Evolutionary conservation across 2,113 vertebrate species (phyloP).

Genomic region (Mandrillus leucophaeus): DNA sequence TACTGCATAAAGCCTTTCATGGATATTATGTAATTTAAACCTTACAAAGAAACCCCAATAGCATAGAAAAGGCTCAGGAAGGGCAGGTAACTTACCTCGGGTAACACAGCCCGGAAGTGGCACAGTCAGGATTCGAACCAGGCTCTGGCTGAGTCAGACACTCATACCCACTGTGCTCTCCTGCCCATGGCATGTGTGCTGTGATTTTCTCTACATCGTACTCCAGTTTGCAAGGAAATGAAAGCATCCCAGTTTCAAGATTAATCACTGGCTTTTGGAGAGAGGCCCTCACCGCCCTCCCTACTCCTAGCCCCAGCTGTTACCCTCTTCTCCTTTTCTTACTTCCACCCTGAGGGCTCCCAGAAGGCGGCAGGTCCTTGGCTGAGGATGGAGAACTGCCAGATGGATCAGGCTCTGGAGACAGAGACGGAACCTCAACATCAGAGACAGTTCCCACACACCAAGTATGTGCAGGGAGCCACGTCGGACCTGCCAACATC

Average conservation of each 20-base stretch:
- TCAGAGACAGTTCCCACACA: background rate
- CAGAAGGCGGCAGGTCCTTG: conserved; percentile 1
- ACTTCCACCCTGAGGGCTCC: background rate
- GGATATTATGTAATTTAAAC: background rate
- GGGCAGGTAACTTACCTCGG: background rate
- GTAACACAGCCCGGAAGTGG: background rate
- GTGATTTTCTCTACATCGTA: background rate
- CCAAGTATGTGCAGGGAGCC: background rate
- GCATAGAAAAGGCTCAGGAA: background rate
- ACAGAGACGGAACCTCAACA: background rate
- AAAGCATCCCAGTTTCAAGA: background rate
- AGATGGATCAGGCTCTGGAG: conserved; percentile 3
- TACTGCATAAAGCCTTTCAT: background rate
- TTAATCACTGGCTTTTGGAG: background rate
- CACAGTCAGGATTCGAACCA: background rate
- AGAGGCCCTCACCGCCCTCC: background rate
- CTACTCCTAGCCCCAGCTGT: background rate
- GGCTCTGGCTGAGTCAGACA: fast-evolving
- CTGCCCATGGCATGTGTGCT: fast-evolving
- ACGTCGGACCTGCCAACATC: background rate
- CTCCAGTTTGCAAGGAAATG: background rate
- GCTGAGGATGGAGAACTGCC: background rate
- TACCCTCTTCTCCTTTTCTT: background rate
- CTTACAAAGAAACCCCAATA: background rate
- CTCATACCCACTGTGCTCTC: background rate